Conservation (phyloP, 2,888 invertebrate species). For the Philereme vetulata region DNA sequence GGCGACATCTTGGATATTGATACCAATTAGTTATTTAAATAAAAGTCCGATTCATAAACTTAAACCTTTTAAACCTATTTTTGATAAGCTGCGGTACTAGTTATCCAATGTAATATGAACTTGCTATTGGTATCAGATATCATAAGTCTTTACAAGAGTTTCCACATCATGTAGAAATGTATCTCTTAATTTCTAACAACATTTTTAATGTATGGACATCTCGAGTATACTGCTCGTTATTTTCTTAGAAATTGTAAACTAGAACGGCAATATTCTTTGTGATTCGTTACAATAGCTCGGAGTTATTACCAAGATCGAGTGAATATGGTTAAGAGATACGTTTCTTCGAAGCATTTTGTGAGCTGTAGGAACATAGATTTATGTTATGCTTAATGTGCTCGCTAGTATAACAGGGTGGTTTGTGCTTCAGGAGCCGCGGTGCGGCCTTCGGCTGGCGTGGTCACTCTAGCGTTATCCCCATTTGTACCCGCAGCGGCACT, state of each 20-base stretch:
- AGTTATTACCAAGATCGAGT: conserved; percentile 1
- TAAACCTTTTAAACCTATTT: neutral
- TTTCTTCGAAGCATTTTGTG: conserved; percentile 22
- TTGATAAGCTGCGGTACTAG: neutral
- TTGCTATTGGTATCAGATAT: conserved; percentile 31
- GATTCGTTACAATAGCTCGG: conserved; percentile 4
- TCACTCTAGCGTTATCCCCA: conserved; percentile 85
- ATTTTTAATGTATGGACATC: conserved; percentile 4
- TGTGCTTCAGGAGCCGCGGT: conserved; percentile 83
- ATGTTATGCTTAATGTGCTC: conserved; percentile 22
- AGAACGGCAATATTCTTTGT: conserved; percentile 1
- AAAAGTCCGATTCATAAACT: neutral
- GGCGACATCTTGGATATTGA: conserved; percentile 54
- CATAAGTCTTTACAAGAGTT: conserved; percentile 19
- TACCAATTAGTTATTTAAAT: conserved; percentile 32
- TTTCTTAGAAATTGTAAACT: conserved; percentile 1
- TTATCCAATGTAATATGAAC: neutral
- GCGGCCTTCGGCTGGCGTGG: conserved; percentile 84
- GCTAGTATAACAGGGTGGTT: conserved; percentile 77
- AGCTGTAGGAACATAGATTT: conserved; percentile 10
- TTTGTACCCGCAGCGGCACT: conserved; percentile 89
- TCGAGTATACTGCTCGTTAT: conserved; percentile 2
- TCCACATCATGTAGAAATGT: conserved; percentile 19
- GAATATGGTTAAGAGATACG: conserved; percentile 19
- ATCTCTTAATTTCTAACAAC: conserved; percentile 20